Base-by-base conservation (phyloP, 2,113 vertebrate species). In the Trichomycterus rosablanca region DNA sequence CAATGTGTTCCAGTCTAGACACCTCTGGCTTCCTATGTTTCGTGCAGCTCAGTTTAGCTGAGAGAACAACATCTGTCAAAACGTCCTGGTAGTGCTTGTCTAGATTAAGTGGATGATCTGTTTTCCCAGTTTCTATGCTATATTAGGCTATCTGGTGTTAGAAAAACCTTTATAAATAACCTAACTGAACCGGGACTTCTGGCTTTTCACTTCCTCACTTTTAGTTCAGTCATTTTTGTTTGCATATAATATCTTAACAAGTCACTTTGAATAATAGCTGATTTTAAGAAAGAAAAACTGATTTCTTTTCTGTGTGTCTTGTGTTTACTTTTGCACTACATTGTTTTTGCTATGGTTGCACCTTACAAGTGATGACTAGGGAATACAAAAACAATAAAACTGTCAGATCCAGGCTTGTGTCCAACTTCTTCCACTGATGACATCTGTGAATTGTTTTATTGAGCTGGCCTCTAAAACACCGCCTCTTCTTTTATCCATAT, bases 301-400 rank as follows among this genome's bases (percentile, higher is more conserved):
- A 2, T 55, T 32, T 43, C 23, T 23, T 34, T n/a, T 62, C 19
- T n/a, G n/a, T n/a, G n/a, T n/a, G n/a, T n/a, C n/a, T n/a, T n/a
- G n/a, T 30, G 14, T 50, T 26, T 18, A 39, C 26, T 50, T 52
- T 22, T 28, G 35, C 26, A 10, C 16, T 5, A 4, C n/a, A n/a
- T 34, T 15, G 4, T 14, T 28, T 45, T 48, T 28, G 35, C 50
- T 58, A 30, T 42, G 57, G 20, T 55, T 49, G 42, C 30, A n/a
- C 9, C 39, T 49, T 64, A 66, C 11, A 66, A 56, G 61, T 44
- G 42, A 62, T 50, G n/a, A 42, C 43, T 57, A 51, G 44, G 56
- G 44, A 67, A 67, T 35, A 43, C 5, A 14, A 54, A 63, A 59
- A 39, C n/a, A 42, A 59, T 40, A 43, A 63, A 63, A 54, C 53